Evolutionary conservation across 1,140 invertebrate genomes (phyloP), one percentile per base, ranked within the genome.

Genomic region (Probaryconus sp.): DNA sequence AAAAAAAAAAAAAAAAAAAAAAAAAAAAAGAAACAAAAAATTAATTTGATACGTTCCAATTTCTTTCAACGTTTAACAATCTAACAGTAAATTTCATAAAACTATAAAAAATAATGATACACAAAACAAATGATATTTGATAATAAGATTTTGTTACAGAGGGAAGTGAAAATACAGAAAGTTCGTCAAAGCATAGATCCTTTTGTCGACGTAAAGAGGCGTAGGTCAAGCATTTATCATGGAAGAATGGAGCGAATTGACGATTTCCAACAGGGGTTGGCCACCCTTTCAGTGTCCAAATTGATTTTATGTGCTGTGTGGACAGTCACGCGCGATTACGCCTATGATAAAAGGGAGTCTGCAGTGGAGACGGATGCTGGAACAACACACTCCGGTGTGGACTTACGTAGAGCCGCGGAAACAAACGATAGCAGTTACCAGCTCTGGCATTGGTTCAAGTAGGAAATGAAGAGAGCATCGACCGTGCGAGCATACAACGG

Each of bases 381-480:
- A 75, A 69, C 72, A 75, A 75, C 58, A 64, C 60, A 65, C 51
- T 69, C 17, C 9, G 38, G 53, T 45, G 65, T 50, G 65, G 61
- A 61, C 61, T 70, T 70, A 61, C 53, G 53, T 38, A 17, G 55
- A 61, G 56, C 51, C 47, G 61, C 72, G 72, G 72, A 76, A 76
- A 76, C 61, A 76, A 76, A 76, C 72, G 60, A 76, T 70, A 69
- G 65, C 61, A 69, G 72, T 76, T 67, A 76, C 72, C 65, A 70
- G 37, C 18, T 11, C 48, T 76, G 72, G 72, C 72, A 70, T 61
- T 48, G 72, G 47, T 76, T 76, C 72, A 76, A 76, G 72, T 76
- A 67, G 55, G 61, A 76, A 76, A 76, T 76, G 72, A 76, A 76
- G 65, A 76, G 72, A 76, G 72, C 65, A 76, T 76, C 65, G 72